Conservation (phyloP, 2,797 vertebrate species). For the Pangasius sanitwongsei region DNA sequence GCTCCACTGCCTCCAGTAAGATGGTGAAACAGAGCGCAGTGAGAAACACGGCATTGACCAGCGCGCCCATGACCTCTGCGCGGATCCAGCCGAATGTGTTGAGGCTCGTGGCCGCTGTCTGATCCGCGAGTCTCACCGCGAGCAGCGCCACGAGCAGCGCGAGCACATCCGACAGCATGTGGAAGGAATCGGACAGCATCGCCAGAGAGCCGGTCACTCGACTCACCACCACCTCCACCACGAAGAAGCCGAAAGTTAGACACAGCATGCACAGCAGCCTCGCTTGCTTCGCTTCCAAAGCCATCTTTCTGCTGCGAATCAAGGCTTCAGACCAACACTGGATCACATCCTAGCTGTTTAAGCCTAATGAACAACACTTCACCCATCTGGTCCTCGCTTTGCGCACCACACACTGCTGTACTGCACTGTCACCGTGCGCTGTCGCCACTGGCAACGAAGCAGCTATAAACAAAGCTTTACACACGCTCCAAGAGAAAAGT, state of each 20-base stretch:
- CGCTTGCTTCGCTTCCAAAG: constrained; percentile 71
- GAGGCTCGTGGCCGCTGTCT: constrained; percentile 77
- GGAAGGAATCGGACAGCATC: constrained; percentile 86
- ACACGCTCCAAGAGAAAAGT: not conserved
- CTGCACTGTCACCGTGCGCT: constrained; percentile 9
- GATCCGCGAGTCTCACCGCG: constrained; percentile 80
- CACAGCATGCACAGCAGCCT: constrained; percentile 82
- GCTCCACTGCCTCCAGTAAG: constrained; percentile 82
- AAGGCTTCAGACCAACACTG: not conserved
- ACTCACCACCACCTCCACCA: constrained; percentile 84
- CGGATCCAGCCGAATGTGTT: constrained; percentile 88
- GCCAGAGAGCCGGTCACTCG: constrained; percentile 80
- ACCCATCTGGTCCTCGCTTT: not conserved
- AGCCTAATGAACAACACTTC: not conserved
- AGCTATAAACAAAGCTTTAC: not conserved
- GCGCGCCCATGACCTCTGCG: constrained; percentile 84
- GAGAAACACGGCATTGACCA: constrained; percentile 85
- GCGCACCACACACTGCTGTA: not conserved
- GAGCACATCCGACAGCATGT: constrained; percentile 87
- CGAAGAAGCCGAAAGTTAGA: constrained; percentile 83
- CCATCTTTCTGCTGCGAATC: constrained; percentile 49
- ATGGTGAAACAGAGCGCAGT: constrained; percentile 85
- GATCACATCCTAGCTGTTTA: not conserved
- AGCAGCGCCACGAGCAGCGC: constrained; percentile 82
- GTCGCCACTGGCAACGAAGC: constrained; percentile 40